Percentiles rank a stretch among this genome's conserved stretches.
These are phyloP conservation scores for Escarpia spicata DNA, from an alignment of 2,888 invertebrate genomes.

Conservation along the genomic window DNA sequence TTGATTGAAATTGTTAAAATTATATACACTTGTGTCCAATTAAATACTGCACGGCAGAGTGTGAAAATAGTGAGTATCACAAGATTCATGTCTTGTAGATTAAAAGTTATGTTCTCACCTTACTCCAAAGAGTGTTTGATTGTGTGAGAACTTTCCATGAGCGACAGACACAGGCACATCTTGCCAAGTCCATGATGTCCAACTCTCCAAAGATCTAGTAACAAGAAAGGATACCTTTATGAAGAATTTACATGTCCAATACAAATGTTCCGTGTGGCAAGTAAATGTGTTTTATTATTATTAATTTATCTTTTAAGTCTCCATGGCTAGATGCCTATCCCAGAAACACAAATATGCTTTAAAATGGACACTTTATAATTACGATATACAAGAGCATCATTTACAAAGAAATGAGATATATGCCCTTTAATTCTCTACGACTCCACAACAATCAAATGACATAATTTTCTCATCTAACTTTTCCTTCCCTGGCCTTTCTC, in stretches of 20 bases:
- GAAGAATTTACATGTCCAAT: slow-evolving; percentile 14
- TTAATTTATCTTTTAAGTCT: background rate
- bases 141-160: slow-evolving; percentile 65
- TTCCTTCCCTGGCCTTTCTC: background rate
- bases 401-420: no score
- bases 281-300: background rate
- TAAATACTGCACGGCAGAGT: background rate
- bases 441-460: background rate
- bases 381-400: background rate
- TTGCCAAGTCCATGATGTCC: slow-evolving; percentile 61
- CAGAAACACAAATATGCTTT: background rate
- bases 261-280: background rate
- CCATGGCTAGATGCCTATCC: background rate
- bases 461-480: background rate
- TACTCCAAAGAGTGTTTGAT: slow-evolving; percentile 58
- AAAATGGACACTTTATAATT: background rate
- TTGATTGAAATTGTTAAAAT: no score
- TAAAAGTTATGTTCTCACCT: slow-evolving; percentile 45
- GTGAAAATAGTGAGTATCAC: background rate
- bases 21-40: background rate
- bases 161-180: slow-evolving; percentile 64
- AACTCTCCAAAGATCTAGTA: slow-evolving; percentile 63
- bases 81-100: no score
- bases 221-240: slow-evolving; percentile 12
- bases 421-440: background rate